These are phyloP conservation scores for Cecropterus lyciades DNA, from an alignment of 1,140 invertebrate genomes.

Conservation along the genomic window DNA sequence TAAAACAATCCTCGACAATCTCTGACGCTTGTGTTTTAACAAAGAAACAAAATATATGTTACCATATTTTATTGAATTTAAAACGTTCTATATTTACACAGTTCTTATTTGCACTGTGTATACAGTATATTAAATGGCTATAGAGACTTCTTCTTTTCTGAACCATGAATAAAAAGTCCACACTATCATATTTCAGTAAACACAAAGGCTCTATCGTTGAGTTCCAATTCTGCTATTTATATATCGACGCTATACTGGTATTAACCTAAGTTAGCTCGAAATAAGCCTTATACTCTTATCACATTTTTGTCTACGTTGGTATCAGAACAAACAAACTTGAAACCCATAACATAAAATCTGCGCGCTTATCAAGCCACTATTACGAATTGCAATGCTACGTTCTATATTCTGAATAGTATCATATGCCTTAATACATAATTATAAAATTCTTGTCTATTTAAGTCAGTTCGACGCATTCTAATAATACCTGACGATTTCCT, in stretches of 20 bases:
- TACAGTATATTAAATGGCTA: too few species aligned
- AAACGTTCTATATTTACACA: too few species aligned
- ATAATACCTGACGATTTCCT: background rate
- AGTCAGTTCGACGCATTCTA: conserved; percentile 3
- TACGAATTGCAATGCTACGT: conserved; percentile 1
- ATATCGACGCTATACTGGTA: background rate
- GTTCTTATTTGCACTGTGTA: too few species aligned
- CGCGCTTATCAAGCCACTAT: conserved; percentile 1
- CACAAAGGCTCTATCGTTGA: background rate
- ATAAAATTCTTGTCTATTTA: conserved; percentile 5
- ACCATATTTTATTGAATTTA: too few species aligned
- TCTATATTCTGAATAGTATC: conserved; percentile 4
- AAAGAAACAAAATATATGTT: too few species aligned
- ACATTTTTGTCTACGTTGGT: too few species aligned
- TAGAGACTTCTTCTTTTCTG: too few species aligned
- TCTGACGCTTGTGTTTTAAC: too few species aligned
- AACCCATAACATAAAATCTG: background rate
- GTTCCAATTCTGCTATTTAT: background rate
- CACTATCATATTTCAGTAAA: background rate
- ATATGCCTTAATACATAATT: background rate
- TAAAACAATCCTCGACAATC: too few species aligned
- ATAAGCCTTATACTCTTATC: background rate
- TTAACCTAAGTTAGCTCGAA: background rate
- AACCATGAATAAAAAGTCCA: background rate
- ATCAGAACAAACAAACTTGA: too few species aligned